phyloP scores from a whole-genome alignment of 2,888 invertebrate genomes.

The Thera obeliscata region DNA sequence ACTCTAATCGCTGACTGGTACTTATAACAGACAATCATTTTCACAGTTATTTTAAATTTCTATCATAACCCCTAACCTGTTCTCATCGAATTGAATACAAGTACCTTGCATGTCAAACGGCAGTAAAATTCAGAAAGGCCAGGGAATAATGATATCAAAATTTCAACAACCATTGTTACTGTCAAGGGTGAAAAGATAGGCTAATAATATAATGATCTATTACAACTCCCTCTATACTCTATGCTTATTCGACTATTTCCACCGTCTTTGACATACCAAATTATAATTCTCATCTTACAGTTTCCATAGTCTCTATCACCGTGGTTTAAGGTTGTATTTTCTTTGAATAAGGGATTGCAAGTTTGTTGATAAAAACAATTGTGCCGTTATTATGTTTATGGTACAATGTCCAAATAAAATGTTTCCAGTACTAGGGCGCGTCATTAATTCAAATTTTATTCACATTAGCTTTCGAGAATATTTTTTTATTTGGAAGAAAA shows the following conservation, averaged over 20 bases:
- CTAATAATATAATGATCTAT: conserved; percentile 84
- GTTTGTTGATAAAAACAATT: conserved; percentile 62
- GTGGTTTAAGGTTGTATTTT: conserved; percentile 42
- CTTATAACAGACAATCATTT: not conserved
- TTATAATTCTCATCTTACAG: conserved; percentile 46
- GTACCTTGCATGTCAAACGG: conserved; percentile 70
- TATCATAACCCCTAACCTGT: conserved; percentile 59
- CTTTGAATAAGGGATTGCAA: conserved; percentile 26
- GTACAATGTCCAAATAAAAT: conserved; percentile 78
- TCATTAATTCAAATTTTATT: conserved; percentile 77
- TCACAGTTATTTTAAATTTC: conserved; percentile 1
- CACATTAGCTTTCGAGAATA: conserved; percentile 68
- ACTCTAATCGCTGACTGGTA: too few species aligned
- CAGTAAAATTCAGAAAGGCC: conserved; percentile 70
- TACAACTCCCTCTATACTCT: conserved; percentile 60
- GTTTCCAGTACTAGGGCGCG: conserved; percentile 66
- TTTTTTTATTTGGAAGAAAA: conserved; percentile 60
- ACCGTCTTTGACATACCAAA: conserved; percentile 56
- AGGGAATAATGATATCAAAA: conserved; percentile 78
- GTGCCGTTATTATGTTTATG: conserved; percentile 73
- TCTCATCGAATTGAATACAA: conserved; percentile 73
- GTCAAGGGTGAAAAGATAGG: conserved; percentile 84
- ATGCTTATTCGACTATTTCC: conserved; percentile 69
- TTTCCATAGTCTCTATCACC: conserved; percentile 32
- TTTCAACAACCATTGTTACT: conserved; percentile 81